Base-by-base conservation (phyloP, 2,888 invertebrate genomes). In the Carabus problematicus region DNA sequence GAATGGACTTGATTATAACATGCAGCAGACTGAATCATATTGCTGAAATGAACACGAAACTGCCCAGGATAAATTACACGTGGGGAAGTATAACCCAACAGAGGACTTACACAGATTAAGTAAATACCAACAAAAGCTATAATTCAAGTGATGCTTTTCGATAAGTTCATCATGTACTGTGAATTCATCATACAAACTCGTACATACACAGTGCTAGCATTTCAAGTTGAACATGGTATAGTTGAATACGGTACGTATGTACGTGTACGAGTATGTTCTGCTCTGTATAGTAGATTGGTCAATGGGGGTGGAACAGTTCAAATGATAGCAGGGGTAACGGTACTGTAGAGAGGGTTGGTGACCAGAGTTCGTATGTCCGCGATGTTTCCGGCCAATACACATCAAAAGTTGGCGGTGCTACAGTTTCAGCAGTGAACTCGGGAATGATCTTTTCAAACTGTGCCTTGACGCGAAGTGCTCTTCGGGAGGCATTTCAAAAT, bases 301-400 rank as follows among this genome's bases (percentile, higher is more conserved):
- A 52, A 19, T 9, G 9, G 16, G 2, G 19, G 52, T 16, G 8
- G 19, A 19, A 19, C 16, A 19, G 19, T 52, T 52, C 14, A 52
- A 52, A 52, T 52, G 52, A 52, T 52, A 18, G 52, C 16, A 29
- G 29, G 29, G 29, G 29, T 29, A 6, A 29, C 29, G 29, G 29
- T 29, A 6, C 2, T 29, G 29, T 29, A 52, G 16, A 52, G 16
- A n/a, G 19, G 29, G 52, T 9, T 16, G 52, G 12, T 9, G 52
- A 18, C n/a, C 11, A 52, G 52, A 52, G 16, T 52, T 9, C 74
- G 70, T 73, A 75, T 74, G 75, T 74, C 75, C 75, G 71, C 72
- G 76, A 76, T 75, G 75, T 76, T 77, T 75, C 75, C 75, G 75
- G 75, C 75, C 77, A 76, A 76, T 76, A 75, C 75, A 76, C 76